A percentile compares a stretch with the other conserved stretches of the same genome.
These are phyloP conservation scores for Pteruthius melanotis DNA, from an alignment of 2,113 vertebrate genomes.

Conservation along the genomic window DNA sequence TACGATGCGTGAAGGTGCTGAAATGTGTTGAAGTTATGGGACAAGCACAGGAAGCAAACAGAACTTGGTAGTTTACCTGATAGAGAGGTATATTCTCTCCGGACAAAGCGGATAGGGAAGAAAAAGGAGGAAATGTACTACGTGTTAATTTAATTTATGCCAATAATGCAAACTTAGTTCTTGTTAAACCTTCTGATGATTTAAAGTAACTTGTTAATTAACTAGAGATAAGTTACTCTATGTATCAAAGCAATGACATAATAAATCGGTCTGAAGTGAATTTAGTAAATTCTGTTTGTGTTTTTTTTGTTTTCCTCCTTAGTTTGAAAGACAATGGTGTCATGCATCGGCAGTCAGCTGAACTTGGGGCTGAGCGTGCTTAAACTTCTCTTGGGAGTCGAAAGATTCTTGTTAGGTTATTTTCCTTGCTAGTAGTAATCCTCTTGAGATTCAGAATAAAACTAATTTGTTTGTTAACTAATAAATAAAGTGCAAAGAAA, in stretches of 20 bases:
- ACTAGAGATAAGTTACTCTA: not conserved
- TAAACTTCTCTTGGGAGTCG: not conserved
- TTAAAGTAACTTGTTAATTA: not conserved
- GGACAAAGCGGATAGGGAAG: not conserved
- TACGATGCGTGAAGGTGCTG: not conserved
- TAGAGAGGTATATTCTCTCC: not conserved
- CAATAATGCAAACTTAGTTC: not conserved
- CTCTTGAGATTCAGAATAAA: not conserved
- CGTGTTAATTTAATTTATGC: not conserved
- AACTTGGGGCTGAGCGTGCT: not conserved
- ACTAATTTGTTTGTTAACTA: not conserved
- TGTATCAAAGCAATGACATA: not conserved
- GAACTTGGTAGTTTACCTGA: not conserved
- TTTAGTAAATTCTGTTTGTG: not conserved
- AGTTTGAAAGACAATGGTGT: not conserved
- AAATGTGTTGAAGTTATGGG: not conserved
- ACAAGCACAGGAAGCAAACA: not conserved
- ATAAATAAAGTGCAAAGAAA: not conserved
- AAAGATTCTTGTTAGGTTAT: not conserved
- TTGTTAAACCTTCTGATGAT: not conserved
- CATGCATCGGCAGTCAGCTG: not conserved
- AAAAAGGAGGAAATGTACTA: not conserved
- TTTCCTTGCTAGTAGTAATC: not conserved
- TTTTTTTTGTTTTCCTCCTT: not conserved
- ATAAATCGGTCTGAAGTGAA: not conserved